phyloP scores from a whole-genome alignment of 2,797 vertebrate genomes.

The Anguilla pacifica region DNA sequence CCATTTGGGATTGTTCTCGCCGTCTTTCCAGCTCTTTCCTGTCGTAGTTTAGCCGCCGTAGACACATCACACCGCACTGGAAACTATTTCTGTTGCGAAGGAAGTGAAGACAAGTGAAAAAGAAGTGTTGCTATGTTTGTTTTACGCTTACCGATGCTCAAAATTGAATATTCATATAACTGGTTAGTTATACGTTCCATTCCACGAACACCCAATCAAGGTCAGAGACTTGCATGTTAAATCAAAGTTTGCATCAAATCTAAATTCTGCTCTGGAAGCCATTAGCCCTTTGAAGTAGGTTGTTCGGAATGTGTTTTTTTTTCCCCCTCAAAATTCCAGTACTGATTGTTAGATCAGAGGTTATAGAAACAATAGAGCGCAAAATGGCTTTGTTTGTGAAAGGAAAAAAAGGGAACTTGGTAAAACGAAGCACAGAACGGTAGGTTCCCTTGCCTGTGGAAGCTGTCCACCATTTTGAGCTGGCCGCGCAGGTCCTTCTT shows the following conservation, averaged over 20 bases:
- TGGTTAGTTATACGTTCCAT: slow-evolving; percentile 15
- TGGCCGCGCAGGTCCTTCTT: slow-evolving; percentile 96
- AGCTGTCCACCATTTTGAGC: slow-evolving; percentile 98
- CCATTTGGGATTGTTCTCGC: slow-evolving; percentile 83
- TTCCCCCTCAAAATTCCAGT: no score
- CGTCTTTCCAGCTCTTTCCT: slow-evolving; percentile 88
- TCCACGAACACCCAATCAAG: background rate
- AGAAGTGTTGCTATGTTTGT: background rate
- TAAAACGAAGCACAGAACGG: background rate
- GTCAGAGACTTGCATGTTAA: background rate
- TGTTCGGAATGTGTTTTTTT: no score
- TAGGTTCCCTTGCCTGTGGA: slow-evolving; percentile 80
- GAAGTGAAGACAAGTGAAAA: background rate
- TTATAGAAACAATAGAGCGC: no score
- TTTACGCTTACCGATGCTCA: background rate
- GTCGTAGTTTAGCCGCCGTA: slow-evolving; percentile 94
- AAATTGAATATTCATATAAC: background rate
- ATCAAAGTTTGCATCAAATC: background rate
- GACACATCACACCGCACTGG: slow-evolving; percentile 95
- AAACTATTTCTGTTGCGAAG: slow-evolving; percentile 86
- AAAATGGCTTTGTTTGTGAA: background rate
- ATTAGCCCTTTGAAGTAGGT: no score
- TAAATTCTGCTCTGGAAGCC: background rate
- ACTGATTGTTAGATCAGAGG: no score
- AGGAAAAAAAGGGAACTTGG: background rate